Conservation (phyloP, 2,888 invertebrate species). For the Pollenia griseotomentosa region DNA sequence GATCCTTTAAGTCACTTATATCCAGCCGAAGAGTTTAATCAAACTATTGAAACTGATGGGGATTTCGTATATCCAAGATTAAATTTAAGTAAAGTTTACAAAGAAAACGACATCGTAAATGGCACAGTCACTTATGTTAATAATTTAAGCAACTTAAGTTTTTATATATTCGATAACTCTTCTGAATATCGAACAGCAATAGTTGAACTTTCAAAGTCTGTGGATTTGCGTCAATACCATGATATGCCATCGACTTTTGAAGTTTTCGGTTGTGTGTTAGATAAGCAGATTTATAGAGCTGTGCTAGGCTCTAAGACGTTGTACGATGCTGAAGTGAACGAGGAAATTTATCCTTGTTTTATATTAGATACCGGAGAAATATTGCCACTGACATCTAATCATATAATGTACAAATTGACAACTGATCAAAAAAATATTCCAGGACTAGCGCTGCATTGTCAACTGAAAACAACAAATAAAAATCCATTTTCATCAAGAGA, state of each 20-base stretch:
- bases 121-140: slow-evolving; percentile 68
- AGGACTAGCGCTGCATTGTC: slow-evolving; percentile 71
- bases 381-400: slow-evolving; percentile 39
- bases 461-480: slow-evolving; percentile 38
- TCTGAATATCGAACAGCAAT: slow-evolving; percentile 40
- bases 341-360: slow-evolving; percentile 54
- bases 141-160: slow-evolving; percentile 57
- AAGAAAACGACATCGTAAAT: slow-evolving; percentile 35
- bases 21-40: slow-evolving; percentile 52
- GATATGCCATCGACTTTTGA: slow-evolving; percentile 57
- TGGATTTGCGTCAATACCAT: slow-evolving; percentile 70
- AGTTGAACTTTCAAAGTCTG: slow-evolving; percentile 58
- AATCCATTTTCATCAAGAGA: slow-evolving; percentile 42
- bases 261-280: slow-evolving; percentile 74
- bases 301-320: slow-evolving; percentile 51
- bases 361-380: slow-evolving; percentile 74
- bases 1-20: neutral
- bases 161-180: slow-evolving; percentile 68
- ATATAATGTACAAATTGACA: slow-evolving; percentile 71
- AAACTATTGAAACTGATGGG: neutral
- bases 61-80: slow-evolving; percentile 51
- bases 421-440: slow-evolving; percentile 64
- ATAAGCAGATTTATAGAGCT: slow-evolving; percentile 72
- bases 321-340: slow-evolving; percentile 54
- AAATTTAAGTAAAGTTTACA: slow-evolving; percentile 49